A percentile compares a stretch with the other conserved stretches of the same genome.
Conservation (phyloP, 2,888 invertebrate species). For the Perdita meconis region DNA sequence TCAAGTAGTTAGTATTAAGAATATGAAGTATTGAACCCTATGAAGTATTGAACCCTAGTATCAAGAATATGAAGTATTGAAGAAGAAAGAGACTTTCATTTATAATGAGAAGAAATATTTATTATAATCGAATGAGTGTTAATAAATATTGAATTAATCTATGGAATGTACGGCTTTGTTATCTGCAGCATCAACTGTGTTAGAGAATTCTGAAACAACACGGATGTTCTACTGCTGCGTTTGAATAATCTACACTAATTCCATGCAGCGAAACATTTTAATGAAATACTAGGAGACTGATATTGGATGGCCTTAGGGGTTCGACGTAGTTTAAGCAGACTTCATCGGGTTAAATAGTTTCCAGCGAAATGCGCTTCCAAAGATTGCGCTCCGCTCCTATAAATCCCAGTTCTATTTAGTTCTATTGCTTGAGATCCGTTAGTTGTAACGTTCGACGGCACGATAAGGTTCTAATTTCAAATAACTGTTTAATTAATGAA, state of each 20-base stretch:
- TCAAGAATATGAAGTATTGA: too few species aligned
- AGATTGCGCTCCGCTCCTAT: conserved; percentile 34
- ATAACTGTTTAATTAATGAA: conserved; percentile 25
- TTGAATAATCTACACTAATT: background rate
- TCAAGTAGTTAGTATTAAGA: too few species aligned
- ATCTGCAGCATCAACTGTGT: background rate
- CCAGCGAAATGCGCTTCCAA: conserved; percentile 11
- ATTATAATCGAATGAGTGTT: too few species aligned
- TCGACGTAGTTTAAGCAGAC: conserved; percentile 22
- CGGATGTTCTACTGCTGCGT: background rate
- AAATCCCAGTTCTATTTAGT: conserved; percentile 58
- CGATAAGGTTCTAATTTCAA: conserved; percentile 9
- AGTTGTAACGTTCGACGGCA: conserved; percentile 3
- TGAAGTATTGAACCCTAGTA: too few species aligned
- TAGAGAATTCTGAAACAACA: background rate
- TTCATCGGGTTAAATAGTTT: conserved; percentile 29
- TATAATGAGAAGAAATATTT: too few species aligned
- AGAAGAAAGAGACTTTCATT: too few species aligned
- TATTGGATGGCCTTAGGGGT: conserved; percentile 4
- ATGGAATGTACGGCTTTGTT: too few species aligned
- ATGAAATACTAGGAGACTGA: background rate
- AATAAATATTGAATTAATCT: too few species aligned
- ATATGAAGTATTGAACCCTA: too few species aligned
- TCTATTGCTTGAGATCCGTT: conserved; percentile 48
- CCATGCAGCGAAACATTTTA: background rate